Conservation (phyloP, 2,113 vertebrate species). For the Craseonycteris thonglongyai region DNA sequence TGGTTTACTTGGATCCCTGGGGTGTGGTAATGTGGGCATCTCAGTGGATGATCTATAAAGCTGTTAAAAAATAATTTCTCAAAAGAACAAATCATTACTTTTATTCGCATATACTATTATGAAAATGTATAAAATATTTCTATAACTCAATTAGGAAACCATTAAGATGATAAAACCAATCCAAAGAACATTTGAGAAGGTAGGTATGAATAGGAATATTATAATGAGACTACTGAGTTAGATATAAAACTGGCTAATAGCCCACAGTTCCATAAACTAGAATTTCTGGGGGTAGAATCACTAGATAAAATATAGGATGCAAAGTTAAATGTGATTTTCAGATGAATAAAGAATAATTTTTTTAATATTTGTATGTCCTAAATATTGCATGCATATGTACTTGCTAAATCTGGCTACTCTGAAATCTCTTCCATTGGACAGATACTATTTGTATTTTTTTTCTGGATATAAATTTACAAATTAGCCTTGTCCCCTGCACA, state of each 20-base stretch:
- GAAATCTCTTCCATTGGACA: not conserved
- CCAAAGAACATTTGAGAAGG: not conserved
- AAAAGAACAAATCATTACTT: not conserved
- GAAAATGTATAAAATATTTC: not conserved
- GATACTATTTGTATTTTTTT: slow-evolving; percentile 27
- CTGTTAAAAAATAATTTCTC: not conserved
- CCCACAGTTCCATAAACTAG: not conserved
- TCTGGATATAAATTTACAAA: not conserved
- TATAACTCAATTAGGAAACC: not conserved
- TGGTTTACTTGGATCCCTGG: not conserved
- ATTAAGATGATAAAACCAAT: not conserved
- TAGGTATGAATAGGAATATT: not conserved
- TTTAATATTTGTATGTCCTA: not conserved
- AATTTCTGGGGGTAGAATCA: not conserved
- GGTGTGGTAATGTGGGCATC: not conserved
- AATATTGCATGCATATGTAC: not conserved
- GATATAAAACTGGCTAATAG: not conserved
- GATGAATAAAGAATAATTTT: not conserved
- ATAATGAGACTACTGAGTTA: not conserved
- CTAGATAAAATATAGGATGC: not conserved
- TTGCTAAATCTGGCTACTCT: not conserved
- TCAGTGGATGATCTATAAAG: not conserved
- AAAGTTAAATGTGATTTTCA: not conserved
- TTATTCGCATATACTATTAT: not conserved
- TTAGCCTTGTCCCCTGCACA: not conserved